A percentile compares a stretch with the other conserved stretches of the same genome.
Evolutionary conservation across 2,888 invertebrate species (phyloP).

Genomic region (Caenorhabditis panamensis): DNA sequence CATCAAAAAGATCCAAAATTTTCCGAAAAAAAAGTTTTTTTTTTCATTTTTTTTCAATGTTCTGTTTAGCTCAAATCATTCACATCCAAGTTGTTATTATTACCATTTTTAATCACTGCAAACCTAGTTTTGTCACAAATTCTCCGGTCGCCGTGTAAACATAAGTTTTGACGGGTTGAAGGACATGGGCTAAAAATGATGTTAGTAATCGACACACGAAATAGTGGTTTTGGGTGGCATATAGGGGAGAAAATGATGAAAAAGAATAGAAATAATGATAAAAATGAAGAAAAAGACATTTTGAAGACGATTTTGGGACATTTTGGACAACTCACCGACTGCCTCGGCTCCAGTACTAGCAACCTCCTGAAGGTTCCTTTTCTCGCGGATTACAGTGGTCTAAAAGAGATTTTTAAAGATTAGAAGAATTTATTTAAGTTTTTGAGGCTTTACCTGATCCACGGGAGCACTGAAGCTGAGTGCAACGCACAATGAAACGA

Average conservation of each 20-base stretch:
- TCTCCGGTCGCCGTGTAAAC: conserved; percentile 70
- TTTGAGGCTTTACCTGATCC: conserved; percentile 20
- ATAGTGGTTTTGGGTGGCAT: neutral
- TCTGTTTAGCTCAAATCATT: too few species aligned
- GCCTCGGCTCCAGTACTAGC: conserved; percentile 40
- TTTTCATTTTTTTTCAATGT: too few species aligned
- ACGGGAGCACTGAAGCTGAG: conserved; percentile 53
- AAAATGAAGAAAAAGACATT: neutral
- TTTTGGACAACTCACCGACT: conserved; percentile 49
- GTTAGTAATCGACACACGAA: conserved; percentile 3
- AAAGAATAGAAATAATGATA: neutral
- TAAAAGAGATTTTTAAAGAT: neutral
- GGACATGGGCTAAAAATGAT: conserved; percentile 30
- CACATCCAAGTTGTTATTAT: conserved; percentile 28
- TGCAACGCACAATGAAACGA: conserved; percentile 53
- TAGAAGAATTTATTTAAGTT: neutral
- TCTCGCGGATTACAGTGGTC: conserved; percentile 23
- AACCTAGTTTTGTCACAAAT: conserved; percentile 65
- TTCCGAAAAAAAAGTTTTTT: neutral
- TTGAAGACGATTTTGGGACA: too few species aligned
- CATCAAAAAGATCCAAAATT: neutral
- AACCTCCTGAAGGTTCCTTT: conserved; percentile 26
- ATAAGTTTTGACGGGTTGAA: conserved; percentile 69
- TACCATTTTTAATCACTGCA: conserved; percentile 19
- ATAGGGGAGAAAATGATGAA: neutral